Conservation (phyloP, 2,888 invertebrate genomes). For the Dicycla oo region DNA sequence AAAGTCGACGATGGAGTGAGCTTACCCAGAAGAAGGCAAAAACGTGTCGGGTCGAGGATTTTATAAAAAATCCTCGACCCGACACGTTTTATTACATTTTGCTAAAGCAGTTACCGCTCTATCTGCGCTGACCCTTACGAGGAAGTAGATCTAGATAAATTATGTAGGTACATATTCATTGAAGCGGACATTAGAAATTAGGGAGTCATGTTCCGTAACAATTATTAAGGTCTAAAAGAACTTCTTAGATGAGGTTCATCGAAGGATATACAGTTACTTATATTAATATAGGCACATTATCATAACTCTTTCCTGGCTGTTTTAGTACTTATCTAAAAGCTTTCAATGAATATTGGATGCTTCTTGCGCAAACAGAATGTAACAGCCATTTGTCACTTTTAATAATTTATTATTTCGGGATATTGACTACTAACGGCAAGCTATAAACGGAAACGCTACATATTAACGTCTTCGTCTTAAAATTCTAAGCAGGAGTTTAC, state of each 20-base stretch:
- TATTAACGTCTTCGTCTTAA: background rate
- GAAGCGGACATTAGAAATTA: no score
- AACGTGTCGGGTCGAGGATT: no score
- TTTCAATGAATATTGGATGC: conserved; percentile 12
- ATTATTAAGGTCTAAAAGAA: background rate
- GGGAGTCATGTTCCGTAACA: no score
- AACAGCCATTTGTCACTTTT: conserved; percentile 12
- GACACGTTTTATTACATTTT: no score
- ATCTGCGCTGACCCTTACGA: background rate
- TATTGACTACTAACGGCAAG: conserved; percentile 1
- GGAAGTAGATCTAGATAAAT: no score
- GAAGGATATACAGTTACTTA: background rate
- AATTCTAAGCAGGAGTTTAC: background rate
- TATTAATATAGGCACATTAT: background rate
- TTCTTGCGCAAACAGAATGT: background rate
- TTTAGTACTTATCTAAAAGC: background rate
- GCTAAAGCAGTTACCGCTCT: background rate
- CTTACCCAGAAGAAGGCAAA: no score
- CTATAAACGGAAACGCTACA: background rate
- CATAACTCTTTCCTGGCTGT: background rate
- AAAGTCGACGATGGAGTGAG: no score
- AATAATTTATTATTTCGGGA: conserved; percentile 14
- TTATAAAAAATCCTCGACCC: no score
- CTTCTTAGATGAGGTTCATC: background rate
- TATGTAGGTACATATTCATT: no score